Conservation (phyloP, 2,888 invertebrate genomes). For the Pollenia griseotomentosa region DNA sequence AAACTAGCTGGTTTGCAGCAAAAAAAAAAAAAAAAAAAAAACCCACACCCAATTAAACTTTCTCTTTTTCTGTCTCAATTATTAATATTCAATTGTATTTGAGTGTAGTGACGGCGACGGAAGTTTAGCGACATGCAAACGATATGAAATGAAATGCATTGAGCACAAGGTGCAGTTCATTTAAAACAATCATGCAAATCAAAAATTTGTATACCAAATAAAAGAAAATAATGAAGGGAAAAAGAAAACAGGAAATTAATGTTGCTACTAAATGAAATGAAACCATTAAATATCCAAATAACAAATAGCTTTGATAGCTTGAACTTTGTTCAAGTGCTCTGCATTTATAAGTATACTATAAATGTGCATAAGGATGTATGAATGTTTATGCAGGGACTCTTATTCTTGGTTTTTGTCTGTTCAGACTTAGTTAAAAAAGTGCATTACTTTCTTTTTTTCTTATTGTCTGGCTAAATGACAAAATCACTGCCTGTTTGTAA, state of each 20-base stretch:
- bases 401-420: background rate
- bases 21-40: background rate
- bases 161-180: slow-evolving; percentile 73
- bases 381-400: background rate
- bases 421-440: background rate
- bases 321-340: slow-evolving; percentile 39
- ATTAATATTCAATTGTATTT: slow-evolving; percentile 68
- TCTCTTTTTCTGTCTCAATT: slow-evolving; percentile 41
- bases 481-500: slow-evolving; percentile 17
- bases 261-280: slow-evolving; percentile 63
- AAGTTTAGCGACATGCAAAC: slow-evolving; percentile 68
- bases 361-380: background rate
- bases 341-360: slow-evolving; percentile 11
- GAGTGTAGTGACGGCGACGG: slow-evolving; percentile 63
- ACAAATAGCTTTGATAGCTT: slow-evolving; percentile 56
- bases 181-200: slow-evolving; percentile 71
- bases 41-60: slow-evolving; percentile 8
- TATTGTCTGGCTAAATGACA: slow-evolving; percentile 38
- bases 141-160: slow-evolving; percentile 71
- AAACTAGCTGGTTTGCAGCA: background rate
- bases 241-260: slow-evolving; percentile 65
- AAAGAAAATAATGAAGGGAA: slow-evolving; percentile 22
- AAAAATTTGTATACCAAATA: slow-evolving; percentile 51
- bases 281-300: slow-evolving; percentile 54
- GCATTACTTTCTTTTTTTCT: slow-evolving; percentile 18